Conservation (phyloP, 2,797 vertebrate genomes). For the Halcyon smyrnensis region DNA sequence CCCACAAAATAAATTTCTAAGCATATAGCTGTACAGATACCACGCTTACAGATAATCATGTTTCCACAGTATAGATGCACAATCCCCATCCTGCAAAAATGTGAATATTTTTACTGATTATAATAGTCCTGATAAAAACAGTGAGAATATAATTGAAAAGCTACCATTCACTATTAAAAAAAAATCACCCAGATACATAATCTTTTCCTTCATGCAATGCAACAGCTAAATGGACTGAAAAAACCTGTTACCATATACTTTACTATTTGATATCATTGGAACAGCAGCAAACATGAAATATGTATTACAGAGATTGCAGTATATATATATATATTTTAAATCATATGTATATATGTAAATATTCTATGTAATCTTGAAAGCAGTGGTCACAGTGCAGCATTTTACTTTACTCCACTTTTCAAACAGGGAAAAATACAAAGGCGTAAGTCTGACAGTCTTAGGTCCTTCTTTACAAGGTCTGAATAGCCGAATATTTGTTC, state of each 20-base stretch:
- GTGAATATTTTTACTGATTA: background rate
- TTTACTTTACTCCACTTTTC: background rate
- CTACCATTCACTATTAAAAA: background rate
- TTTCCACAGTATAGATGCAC: background rate
- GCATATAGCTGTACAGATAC: background rate
- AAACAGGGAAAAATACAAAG: background rate
- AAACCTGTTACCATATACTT: background rate
- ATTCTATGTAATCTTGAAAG: background rate
- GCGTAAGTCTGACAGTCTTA: background rate
- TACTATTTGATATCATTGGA: background rate
- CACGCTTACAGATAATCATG: background rate
- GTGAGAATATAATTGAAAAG: background rate
- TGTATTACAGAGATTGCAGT: background rate
- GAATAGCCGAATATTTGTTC: conserved; percentile 17
- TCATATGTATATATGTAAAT: background rate
- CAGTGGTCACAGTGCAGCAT: background rate
- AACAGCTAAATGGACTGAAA: background rate
- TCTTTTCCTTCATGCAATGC: background rate
- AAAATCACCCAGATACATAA: background rate
- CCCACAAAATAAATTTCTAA: background rate
- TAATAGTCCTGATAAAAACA: background rate
- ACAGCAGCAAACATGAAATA: background rate
- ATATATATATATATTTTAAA: background rate
- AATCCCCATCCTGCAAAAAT: background rate
- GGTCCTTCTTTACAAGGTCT: background rate